phyloP scores from a whole-genome alignment of 2,888 invertebrate genomes.

The Callimorpha dominula region DNA sequence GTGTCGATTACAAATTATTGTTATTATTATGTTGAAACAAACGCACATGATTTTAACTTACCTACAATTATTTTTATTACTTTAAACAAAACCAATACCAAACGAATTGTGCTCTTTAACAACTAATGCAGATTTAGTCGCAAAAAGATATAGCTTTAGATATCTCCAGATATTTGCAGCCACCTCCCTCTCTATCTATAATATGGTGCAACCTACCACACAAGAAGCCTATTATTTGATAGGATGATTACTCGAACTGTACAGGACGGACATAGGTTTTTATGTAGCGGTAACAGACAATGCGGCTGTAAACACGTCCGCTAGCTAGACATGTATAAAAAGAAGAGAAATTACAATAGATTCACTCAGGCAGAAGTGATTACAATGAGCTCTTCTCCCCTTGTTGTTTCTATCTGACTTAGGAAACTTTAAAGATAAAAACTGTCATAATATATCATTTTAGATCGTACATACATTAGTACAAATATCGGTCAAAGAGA shows the following conservation, averaged over 20 bases:
- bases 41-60: no score
- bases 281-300: background rate
- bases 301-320: background rate
- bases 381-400: background rate
- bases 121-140: background rate
- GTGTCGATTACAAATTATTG: no score
- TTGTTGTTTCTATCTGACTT: background rate
- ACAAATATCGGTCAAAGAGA: no score
- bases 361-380: background rate
- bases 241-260: background rate
- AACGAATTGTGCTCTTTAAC: no score
- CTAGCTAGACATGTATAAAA: background rate
- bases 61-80: no score
- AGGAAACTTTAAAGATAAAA: background rate
- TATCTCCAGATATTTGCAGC: background rate
- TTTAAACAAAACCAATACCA: no score
- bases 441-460: background rate
- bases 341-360: background rate
- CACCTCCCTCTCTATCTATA: background rate
- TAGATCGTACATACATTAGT: background rate
- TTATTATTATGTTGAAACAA: no score
- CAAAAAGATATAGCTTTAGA: background rate
- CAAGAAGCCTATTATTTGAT: background rate
- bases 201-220: background rate
- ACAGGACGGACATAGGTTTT: background rate